phyloP scores from a whole-genome alignment of 2,113 vertebrate species.

The cat (Felis catus) region DNA sequence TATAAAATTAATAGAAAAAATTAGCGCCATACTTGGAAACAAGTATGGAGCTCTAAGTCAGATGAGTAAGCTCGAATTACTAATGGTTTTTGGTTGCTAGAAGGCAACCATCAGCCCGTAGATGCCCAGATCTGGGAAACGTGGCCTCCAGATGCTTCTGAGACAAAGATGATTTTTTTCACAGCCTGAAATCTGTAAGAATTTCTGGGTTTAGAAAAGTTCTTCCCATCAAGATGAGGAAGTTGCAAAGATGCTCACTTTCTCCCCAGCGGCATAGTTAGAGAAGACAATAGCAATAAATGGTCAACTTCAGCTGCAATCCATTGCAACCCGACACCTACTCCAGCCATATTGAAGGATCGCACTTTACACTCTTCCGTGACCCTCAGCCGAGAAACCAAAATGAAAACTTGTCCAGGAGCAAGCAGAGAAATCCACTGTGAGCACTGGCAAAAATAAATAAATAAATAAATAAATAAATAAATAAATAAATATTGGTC shows the following conservation, averaged over 20 bases:
- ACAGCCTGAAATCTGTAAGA: neutral
- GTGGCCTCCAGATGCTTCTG: neutral
- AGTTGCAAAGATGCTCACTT: neutral
- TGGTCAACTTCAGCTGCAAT: neutral
- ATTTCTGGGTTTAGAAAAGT: neutral
- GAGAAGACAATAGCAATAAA: neutral
- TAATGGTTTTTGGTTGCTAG: no score
- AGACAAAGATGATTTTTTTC: neutral
- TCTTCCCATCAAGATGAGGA: neutral
- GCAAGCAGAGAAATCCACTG: neutral
- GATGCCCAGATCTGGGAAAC: neutral
- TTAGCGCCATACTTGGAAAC: neutral
- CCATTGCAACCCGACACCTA: neutral
- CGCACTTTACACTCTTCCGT: neutral
- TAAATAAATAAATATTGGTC: neutral
- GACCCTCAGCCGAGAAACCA: neutral
- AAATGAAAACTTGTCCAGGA: neutral
- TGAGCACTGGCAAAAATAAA: neutral
- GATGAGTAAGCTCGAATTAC: neutral
- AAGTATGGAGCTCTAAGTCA: neutral
- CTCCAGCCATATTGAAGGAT: no score
- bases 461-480: no score
- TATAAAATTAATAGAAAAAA: neutral
- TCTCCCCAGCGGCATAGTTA: neutral
- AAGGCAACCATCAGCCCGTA: fast-evolving